phyloP scores from a whole-genome alignment of 2,797 vertebrate species.

The Pangasius djambal region DNA sequence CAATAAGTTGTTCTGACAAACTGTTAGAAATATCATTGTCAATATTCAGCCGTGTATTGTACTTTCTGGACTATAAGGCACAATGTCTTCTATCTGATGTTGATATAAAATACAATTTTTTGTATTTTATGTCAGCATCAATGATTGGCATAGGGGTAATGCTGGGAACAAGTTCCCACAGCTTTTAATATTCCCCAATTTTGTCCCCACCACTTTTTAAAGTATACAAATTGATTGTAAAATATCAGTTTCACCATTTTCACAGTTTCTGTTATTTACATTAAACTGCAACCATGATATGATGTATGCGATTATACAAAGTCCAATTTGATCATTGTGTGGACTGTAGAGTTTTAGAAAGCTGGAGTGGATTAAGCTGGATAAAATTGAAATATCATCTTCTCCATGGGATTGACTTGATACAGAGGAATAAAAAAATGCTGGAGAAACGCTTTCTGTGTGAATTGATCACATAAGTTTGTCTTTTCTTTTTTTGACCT shows the following conservation, averaged over 20 bases:
- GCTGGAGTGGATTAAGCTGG: neutral
- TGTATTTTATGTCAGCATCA: neutral
- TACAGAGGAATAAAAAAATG: neutral
- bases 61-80: neutral
- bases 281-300: neutral
- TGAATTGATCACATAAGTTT: neutral
- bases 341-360: neutral
- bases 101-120: neutral
- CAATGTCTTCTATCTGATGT: neutral
- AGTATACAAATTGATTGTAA: neutral
- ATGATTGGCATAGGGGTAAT: neutral
- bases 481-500: neutral
- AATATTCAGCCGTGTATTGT: neutral
- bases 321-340: neutral
- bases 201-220: neutral
- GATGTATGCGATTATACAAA: neutral
- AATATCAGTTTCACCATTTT: neutral
- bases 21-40: neutral
- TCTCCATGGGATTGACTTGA: neutral
- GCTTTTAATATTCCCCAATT: neutral
- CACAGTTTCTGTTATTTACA: neutral
- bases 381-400: neutral
- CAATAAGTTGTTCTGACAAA: neutral
- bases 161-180: neutral
- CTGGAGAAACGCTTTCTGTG: neutral